Conservation (phyloP, 2,888 invertebrate species). For the Drosophila cracens region DNA sequence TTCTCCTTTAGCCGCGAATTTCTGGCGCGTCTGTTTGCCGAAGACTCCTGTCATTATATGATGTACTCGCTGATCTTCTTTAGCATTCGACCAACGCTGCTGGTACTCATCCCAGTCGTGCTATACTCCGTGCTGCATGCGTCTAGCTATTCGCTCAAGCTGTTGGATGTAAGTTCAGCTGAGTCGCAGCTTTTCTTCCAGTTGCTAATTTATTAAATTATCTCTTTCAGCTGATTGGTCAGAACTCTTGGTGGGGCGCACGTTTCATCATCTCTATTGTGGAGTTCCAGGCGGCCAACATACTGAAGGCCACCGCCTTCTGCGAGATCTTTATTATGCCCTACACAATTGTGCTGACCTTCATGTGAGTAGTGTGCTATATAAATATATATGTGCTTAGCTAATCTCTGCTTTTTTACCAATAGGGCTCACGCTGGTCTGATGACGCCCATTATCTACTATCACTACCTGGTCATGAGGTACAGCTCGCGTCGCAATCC, state of each 20-base stretch:
- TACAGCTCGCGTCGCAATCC: conserved; percentile 98
- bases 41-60: conserved; percentile 98
- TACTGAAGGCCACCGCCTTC: conserved; percentile 95
- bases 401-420: neutral
- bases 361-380: conserved; percentile 89
- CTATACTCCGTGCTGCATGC: conserved; percentile 97
- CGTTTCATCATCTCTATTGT: conserved; percentile 94
- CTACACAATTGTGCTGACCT: conserved; percentile 90
- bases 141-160: conserved; percentile 94
- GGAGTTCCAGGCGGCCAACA: conserved; percentile 95
- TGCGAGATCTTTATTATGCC: conserved; percentile 97
- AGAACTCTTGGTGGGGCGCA: conserved; percentile 95
- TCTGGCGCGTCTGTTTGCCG: conserved; percentile 91
- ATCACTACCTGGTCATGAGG: conserved; percentile 96
- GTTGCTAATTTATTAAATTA: conserved; percentile 1
- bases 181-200: neutral
- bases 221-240: conserved; percentile 92
- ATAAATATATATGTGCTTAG: neutral
- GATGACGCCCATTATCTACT: conserved; percentile 97
- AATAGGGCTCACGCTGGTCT: conserved; percentile 95
- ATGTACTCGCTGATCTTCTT: conserved; percentile 98
- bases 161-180: conserved; percentile 92
- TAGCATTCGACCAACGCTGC: conserved; percentile 93
- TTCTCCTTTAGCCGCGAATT: conserved; percentile 94
- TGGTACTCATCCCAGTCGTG: conserved; percentile 95